Conservation (phyloP, 2,797 vertebrate genomes). For the Myotis vivesi region DNA sequence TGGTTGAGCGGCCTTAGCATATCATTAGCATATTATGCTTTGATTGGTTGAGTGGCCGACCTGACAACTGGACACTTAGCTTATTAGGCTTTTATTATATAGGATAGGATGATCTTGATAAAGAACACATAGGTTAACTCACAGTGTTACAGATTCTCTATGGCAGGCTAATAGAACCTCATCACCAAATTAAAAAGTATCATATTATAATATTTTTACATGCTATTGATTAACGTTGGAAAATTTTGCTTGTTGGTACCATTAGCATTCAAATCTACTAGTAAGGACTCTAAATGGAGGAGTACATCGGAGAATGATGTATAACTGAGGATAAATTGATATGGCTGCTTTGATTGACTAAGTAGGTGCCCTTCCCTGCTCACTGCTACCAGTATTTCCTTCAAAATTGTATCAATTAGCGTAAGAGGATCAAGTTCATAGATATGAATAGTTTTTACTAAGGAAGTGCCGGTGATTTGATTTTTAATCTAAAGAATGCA, state of each 20-base stretch:
- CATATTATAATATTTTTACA: not conserved
- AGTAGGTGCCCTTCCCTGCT: not conserved
- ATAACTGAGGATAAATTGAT: not conserved
- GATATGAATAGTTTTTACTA: not conserved
- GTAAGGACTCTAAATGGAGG: not conserved
- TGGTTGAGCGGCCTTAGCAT: too few relatives aligned
- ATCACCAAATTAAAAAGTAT: not conserved
- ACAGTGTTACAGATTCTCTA: not conserved
- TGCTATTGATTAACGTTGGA: not conserved
- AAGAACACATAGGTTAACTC: not conserved
- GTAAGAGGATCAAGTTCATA: not conserved
- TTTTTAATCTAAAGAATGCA: not conserved
- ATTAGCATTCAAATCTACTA: not conserved
- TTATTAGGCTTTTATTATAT: too few relatives aligned
- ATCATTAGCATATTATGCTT: too few relatives aligned
- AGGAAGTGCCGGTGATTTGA: not conserved
- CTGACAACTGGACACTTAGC: too few relatives aligned
- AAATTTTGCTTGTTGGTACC: not conserved
- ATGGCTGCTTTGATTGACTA: not conserved
- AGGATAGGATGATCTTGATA: not conserved
- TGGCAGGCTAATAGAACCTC: not conserved
- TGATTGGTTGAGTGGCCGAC: too few relatives aligned
- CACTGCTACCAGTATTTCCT: not conserved
- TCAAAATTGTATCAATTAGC: not conserved
- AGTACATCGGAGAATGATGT: fast-evolving